Evolutionary conservation across 2,888 invertebrate genomes (phyloP).

Genomic region (Polydrusus pterygomalis): DNA sequence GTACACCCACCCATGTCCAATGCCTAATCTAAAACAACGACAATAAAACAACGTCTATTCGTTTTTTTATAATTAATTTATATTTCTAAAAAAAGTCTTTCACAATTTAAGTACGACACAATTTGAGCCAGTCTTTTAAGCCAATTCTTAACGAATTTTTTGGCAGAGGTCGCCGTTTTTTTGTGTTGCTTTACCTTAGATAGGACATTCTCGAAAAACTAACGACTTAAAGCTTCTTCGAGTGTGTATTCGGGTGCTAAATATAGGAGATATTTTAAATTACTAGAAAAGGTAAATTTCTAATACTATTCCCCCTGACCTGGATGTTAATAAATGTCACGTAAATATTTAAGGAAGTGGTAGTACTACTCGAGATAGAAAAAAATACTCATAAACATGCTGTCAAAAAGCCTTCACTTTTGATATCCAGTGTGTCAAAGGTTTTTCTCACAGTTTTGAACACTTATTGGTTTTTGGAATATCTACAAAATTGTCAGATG

Average conservation of each 20-base stretch:
- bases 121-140: constrained; percentile 69
- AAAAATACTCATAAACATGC: too few species aligned
- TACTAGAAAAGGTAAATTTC: too few species aligned
- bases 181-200: constrained; percentile 37
- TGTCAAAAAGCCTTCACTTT: too few species aligned
- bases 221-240: background rate
- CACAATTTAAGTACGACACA: constrained; percentile 70
- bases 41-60: constrained; percentile 55
- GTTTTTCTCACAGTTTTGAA: too few species aligned
- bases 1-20: constrained; percentile 66
- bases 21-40: constrained; percentile 59
- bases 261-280: too few species aligned
- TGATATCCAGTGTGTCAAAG: too few species aligned
- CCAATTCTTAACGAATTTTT: constrained; percentile 53
- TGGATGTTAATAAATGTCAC: too few species aligned
- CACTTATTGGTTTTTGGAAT: too few species aligned
- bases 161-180: constrained; percentile 51
- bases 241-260: background rate
- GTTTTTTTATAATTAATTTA: constrained; percentile 68
- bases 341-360: too few species aligned
- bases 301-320: too few species aligned
- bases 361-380: too few species aligned
- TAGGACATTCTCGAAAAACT: constrained; percentile 44
- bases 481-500: too few species aligned
- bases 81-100: constrained; percentile 72